phyloP scores from a whole-genome alignment of 2,113 vertebrate genomes.

The Hippopotamus amphibius region DNA sequence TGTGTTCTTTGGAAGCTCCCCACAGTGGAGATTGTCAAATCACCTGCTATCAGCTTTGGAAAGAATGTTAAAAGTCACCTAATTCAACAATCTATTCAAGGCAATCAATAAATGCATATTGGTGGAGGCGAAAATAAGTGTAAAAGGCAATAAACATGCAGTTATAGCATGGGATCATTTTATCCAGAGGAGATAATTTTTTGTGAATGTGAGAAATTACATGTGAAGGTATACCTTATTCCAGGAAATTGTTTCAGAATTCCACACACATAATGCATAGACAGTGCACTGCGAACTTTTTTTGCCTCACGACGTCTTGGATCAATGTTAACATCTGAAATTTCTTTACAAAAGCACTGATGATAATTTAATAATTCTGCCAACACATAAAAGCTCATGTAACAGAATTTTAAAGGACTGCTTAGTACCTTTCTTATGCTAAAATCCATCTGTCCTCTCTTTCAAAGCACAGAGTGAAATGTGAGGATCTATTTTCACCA shows the following conservation, averaged over 20 bases:
- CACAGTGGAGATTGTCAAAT: neutral
- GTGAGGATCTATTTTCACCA: neutral
- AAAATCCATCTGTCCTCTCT: neutral
- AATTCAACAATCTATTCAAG: neutral
- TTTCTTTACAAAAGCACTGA: constrained; percentile 39
- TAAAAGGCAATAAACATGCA: neutral
- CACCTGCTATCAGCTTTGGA: neutral
- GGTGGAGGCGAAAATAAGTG: neutral
- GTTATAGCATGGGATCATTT: neutral
- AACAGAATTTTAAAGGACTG: neutral
- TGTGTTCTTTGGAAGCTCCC: neutral
- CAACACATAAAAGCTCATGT: neutral
- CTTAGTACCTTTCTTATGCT: neutral
- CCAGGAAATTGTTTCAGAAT: neutral
- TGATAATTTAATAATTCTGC: neutral
- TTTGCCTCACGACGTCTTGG: neutral
- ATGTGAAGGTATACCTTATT: neutral
- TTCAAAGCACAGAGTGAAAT: neutral
- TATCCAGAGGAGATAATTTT: neutral
- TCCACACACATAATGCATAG: neutral
- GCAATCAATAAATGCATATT: neutral
- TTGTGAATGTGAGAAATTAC: neutral
- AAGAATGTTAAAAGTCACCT: neutral
- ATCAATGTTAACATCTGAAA: neutral
- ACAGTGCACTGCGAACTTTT: neutral